Base-by-base conservation (phyloP, 2,888 invertebrate species). In the Bedellia somnulentella region DNA sequence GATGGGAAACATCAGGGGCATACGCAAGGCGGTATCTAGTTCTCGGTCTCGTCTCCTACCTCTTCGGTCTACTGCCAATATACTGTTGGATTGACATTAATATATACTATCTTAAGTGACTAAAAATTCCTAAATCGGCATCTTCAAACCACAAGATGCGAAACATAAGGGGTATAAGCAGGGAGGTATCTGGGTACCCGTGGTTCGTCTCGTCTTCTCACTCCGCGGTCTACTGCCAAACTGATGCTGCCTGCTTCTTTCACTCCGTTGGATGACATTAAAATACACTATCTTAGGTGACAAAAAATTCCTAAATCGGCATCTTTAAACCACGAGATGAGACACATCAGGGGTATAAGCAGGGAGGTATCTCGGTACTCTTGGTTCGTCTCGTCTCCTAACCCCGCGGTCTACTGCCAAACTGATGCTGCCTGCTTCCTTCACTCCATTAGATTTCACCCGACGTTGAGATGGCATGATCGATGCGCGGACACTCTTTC, bases 261-360 rank as follows among this genome's bases (percentile, higher is more conserved):
- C 24, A 88, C 82, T 4, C 89, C 89, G 47, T 89, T 89, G 10
- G 87, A 86, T 18, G n/a, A n/a, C n/a, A n/a, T n/a, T n/a, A n/a
- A n/a, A n/a, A n/a, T n/a, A n/a, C n/a, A n/a, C n/a, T n/a, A n/a
- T n/a, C n/a, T n/a, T n/a, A n/a, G n/a, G n/a, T n/a, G n/a, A n/a
- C n/a, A n/a, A n/a, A n/a, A 18, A n/a, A n/a, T n/a, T n/a, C n/a
- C 14, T 26, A 15, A 26, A 5, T 5, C 4, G 26, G 4, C 4
- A 14, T 29, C 21, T 26, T 49, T 66, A 89, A 49, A 89, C 87
- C 42, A 89, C 85, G 38, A 89, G 78, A 62, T 89, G 89, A 11
- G 89, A 89, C 1, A 89, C 89, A 54, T 89, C 87, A 34, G 85
- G 84, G 18, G 89, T 87, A 49, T 87, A 89, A 3, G 87, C 88